A percentile compares a stretch with the other conserved stretches of the same genome.
Conservation (phyloP, 2,888 invertebrate species). For the Cryptus viduatorius region DNA sequence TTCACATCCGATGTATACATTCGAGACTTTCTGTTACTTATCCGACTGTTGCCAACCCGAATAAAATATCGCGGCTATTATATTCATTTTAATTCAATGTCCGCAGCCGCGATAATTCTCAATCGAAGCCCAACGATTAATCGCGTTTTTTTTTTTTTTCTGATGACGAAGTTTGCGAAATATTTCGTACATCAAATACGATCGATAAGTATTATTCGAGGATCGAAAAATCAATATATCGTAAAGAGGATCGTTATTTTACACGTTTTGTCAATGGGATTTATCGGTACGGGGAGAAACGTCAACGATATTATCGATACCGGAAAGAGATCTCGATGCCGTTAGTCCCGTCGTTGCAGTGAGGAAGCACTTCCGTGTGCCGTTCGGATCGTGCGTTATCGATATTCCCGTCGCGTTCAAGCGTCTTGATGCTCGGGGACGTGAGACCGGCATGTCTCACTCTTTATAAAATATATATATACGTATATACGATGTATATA, state of each 20-base stretch:
- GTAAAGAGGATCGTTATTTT: no score
- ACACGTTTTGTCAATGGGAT: no score
- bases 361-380: constrained; percentile 73
- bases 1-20: constrained; percentile 41
- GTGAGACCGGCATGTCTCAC: constrained; percentile 59
- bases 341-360: constrained; percentile 70
- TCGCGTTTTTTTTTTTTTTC: background rate
- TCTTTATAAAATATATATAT: constrained; percentile 29
- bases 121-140: background rate
- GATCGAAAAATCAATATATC: no score
- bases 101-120: background rate
- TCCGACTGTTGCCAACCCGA: constrained; percentile 58
- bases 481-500: constrained; percentile 27
- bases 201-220: no score
- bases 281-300: no score
- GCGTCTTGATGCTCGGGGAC: constrained; percentile 64
- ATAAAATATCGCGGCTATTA: constrained; percentile 12
- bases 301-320: constrained; percentile 62
- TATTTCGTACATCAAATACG: no score
- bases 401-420: constrained; percentile 66
- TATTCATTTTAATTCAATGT: background rate
- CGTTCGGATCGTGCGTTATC: constrained; percentile 62
- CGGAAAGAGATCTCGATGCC: constrained; percentile 69
- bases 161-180: background rate
- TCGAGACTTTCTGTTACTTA: constrained; percentile 5